Evolutionary conservation across 2,113 vertebrate species (phyloP), one percentile per base, ranked within the genome.

Genomic region (Rhea pennata): DNA sequence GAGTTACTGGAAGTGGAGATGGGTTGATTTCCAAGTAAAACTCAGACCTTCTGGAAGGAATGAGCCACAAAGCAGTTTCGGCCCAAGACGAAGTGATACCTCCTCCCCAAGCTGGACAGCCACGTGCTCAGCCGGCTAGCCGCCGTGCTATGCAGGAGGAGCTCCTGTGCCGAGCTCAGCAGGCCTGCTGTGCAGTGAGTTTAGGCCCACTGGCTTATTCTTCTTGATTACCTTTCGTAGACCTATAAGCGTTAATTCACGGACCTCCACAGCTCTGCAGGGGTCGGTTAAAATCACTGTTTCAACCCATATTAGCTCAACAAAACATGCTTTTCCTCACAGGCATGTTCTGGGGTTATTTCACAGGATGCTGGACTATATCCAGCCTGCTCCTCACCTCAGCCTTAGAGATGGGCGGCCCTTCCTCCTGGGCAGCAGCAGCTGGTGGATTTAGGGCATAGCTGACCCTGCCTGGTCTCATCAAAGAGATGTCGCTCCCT

Each of bases 401-500:
- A 80, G 59, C 31, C 3, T 1, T 21, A 53, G 59, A 69, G 59
- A 61, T 33, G 23, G 46, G 42, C 46, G 24, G 48, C 42, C 48
- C 67, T 26, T 90, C 29, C 22, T 51, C 8, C 26, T 27, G 29
- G 42, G 53, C 42, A 22, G 80, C 56, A 62, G 72, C 53, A 46
- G 33, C 26, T 39, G n/a, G 12, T 2, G 9, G 59, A 33, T 24
- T 46, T 15, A 58, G 39, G 54, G 73, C 69, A 69, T 33, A 0
- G 0, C 31, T 69, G 67, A 15, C 36, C 4, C 1, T 27, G 12
- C 59, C 88, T 11, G 26, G 48, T 65, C n/a, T 54, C 0, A 0
- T 4, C 56, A 48, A 53, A 91, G 62, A 50, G 12, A 27, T 15
- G 8, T 33, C 11, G n/a, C 8, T 33, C 23, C 11, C 24, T 73